A percentile compares a stretch with the other conserved stretches of the same genome.
Conservation (phyloP, 2,888 invertebrate species). For the Tachystola acroxantha region DNA sequence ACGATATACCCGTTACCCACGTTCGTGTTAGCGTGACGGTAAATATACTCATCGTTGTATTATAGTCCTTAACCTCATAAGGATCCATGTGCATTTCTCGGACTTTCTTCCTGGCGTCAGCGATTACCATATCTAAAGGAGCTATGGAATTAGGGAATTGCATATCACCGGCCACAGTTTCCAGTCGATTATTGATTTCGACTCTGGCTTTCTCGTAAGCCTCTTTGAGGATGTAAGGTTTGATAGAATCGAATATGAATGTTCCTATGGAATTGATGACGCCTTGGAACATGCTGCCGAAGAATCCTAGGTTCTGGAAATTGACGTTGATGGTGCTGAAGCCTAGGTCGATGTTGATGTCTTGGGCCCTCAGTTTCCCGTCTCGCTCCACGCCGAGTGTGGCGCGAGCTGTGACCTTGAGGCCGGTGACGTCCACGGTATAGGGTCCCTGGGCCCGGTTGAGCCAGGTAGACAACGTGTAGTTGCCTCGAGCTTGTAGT, state of each 20-base stretch:
- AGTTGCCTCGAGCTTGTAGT: conserved; percentile 85
- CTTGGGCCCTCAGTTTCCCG: conserved; percentile 87
- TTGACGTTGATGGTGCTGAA: conserved; percentile 87
- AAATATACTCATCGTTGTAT: conserved; percentile 83
- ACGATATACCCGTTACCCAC: conserved; percentile 87
- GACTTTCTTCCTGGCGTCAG: conserved; percentile 85
- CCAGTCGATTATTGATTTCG: conserved; percentile 86
- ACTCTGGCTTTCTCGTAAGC: conserved; percentile 85
- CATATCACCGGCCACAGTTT: conserved; percentile 82
- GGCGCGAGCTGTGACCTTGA: conserved; percentile 83
- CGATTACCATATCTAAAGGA: conserved; percentile 89
- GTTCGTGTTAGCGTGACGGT: conserved; percentile 84
- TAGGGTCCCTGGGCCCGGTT: conserved; percentile 85
- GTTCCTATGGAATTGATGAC: conserved; percentile 89
- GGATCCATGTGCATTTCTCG: conserved; percentile 84
- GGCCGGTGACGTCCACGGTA: conserved; percentile 84
- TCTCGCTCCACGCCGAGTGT: conserved; percentile 84
- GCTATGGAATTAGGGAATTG: conserved; percentile 91
- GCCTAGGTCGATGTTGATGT: conserved; percentile 87
- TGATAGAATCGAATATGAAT: conserved; percentile 91
- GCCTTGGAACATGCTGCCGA: conserved; percentile 83
- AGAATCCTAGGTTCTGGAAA: conserved; percentile 89
- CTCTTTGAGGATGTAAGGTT: conserved; percentile 88
- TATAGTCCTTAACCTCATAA: conserved; percentile 84
- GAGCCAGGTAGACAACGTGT: conserved; percentile 85